Evolutionary conservation across 1,140 invertebrate species (phyloP).

Genomic region (Bombus sylvicola): DNA sequence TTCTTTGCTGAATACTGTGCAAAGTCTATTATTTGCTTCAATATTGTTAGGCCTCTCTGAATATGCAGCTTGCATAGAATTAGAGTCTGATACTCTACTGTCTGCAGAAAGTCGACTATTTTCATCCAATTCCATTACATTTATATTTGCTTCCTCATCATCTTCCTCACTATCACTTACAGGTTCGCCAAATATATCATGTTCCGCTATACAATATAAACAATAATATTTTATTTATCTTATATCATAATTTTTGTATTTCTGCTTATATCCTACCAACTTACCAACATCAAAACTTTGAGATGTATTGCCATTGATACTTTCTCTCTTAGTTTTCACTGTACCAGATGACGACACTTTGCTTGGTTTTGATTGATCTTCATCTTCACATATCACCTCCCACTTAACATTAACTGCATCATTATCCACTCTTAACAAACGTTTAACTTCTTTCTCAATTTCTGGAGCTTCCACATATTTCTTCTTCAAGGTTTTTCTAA

Average conservation of each 20-base stretch:
- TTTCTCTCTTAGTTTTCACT: constrained; percentile 84
- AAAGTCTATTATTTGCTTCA: constrained; percentile 73
- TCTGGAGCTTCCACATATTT: constrained; percentile 98
- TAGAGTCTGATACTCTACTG: constrained; percentile 89
- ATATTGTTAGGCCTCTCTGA: constrained; percentile 77
- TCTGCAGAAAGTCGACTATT: constrained; percentile 90
- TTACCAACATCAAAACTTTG: constrained; percentile 83
- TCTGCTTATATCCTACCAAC: constrained; percentile 43
- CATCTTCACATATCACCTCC: constrained; percentile 96
- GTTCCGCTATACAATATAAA: constrained; percentile 84
- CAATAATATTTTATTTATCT: neutral
- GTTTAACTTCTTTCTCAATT: constrained; percentile 98
- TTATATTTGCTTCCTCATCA: constrained; percentile 88
- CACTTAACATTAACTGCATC: constrained; percentile 95
- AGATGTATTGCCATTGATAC: constrained; percentile 79
- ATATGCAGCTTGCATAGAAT: constrained; percentile 85
- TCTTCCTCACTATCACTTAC: constrained; percentile 91
- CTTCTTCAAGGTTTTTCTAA: constrained; percentile 97
- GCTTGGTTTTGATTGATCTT: constrained; percentile 86
- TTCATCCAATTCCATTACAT: constrained; percentile 91
- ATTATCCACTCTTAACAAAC: constrained; percentile 95
- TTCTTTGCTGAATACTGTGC: constrained; percentile 84
- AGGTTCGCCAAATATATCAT: constrained; percentile 94
- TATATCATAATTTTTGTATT: constrained; percentile 5
- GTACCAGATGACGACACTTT: constrained; percentile 85